Evolutionary conservation across 2,888 invertebrate genomes (phyloP).

Genomic region (Thera britannica): DNA sequence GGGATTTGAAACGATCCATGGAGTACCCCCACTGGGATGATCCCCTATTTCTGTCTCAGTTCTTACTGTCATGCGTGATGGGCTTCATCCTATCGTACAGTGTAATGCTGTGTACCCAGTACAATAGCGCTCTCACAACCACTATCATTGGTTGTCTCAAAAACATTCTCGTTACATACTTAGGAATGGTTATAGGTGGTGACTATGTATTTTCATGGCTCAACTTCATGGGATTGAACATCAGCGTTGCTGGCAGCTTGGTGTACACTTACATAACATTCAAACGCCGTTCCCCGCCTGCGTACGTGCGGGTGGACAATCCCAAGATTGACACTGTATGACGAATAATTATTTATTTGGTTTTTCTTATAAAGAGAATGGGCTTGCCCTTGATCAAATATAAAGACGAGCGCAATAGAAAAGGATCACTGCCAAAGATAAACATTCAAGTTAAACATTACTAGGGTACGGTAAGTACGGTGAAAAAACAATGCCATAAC

Average conservation of each 20-base stretch:
- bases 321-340: constrained; percentile 70
- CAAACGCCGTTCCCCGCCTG: constrained; percentile 82
- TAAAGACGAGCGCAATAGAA: constrained; percentile 1
- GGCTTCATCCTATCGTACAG: constrained; percentile 98
- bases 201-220: constrained; percentile 98
- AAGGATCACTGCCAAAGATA: constrained; percentile 27
- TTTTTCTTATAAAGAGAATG: not conserved
- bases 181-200: constrained; percentile 99
- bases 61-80: constrained; percentile 96
- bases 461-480: constrained; percentile 11
- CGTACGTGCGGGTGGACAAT: constrained; percentile 63
- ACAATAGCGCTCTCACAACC: constrained; percentile 99
- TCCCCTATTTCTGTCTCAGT: constrained; percentile 90
- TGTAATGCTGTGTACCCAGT: constrained; percentile 96
- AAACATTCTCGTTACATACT: constrained; percentile 98
- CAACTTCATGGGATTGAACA: constrained; percentile 98
- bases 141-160: constrained; percentile 99
- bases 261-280: constrained; percentile 95
- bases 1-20: constrained; percentile 88
- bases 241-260: constrained; percentile 94
- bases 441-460: constrained; percentile 20
- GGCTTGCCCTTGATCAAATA: constrained; percentile 1
- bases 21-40: constrained; percentile 91
- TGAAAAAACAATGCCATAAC: constrained; percentile 27
- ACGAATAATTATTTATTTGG: constrained; percentile 4